Evolutionary conservation across 2,797 vertebrate genomes (phyloP).

Genomic region (Argentina silus): DNA sequence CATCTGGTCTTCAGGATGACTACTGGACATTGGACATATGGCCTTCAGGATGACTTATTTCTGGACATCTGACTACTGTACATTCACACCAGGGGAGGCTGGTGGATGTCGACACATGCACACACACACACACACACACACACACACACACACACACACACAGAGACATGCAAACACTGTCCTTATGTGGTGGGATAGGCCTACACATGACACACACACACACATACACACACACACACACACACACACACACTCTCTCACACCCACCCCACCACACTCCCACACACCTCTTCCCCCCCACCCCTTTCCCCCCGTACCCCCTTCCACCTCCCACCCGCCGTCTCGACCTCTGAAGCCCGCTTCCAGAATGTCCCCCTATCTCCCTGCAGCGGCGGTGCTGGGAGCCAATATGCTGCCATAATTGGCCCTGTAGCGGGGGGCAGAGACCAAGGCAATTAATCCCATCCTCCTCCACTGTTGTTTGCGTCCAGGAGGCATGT

Average conservation of each 20-base stretch:
- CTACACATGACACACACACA: too few relatives aligned
- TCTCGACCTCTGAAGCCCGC: slow-evolving; percentile 89
- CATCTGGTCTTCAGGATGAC: too few relatives aligned
- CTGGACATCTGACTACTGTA: neutral
- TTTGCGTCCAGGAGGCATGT: slow-evolving; percentile 91
- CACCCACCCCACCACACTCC: slow-evolving; percentile 25
- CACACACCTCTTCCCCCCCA: slow-evolving; percentile 17
- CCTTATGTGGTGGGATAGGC: neutral
- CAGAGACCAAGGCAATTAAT: slow-evolving; percentile 99
- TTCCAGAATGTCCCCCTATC: slow-evolving; percentile 98
- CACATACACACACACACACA: neutral
- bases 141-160: slow-evolving; percentile 2
- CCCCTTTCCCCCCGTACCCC: slow-evolving; percentile 38
- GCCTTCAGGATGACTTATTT: too few relatives aligned
- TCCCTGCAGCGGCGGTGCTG: slow-evolving; percentile 93
- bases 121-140: neutral
- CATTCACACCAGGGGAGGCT: neutral
- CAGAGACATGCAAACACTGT: too few relatives aligned
- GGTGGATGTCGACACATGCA: neutral
- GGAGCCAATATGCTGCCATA: slow-evolving; percentile 98
- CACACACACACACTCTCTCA: slow-evolving; percentile 18
- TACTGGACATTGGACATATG: too few relatives aligned
- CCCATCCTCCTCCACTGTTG: slow-evolving; percentile 90
- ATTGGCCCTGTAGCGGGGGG: slow-evolving; percentile 95
- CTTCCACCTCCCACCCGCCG: slow-evolving; percentile 78